phyloP scores from a whole-genome alignment of 2,888 invertebrate genomes.

The Blastobasis adustella region DNA sequence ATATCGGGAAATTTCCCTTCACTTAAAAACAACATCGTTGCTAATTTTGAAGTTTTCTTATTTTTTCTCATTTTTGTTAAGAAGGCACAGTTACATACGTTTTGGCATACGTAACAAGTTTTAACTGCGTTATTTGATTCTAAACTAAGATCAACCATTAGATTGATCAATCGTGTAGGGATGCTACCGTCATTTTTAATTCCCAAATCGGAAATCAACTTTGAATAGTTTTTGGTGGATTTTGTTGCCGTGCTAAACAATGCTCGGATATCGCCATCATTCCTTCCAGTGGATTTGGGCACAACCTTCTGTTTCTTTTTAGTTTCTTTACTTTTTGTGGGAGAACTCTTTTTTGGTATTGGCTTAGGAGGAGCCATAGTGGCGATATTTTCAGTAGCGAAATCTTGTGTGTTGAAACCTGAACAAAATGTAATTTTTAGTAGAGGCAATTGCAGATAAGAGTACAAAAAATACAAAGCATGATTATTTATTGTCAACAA shows the following conservation, averaged over 20 bases:
- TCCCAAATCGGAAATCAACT: constrained; percentile 52
- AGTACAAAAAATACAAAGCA: background rate
- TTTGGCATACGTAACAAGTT: constrained; percentile 59
- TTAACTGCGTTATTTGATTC: constrained; percentile 38
- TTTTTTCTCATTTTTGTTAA: constrained; percentile 27
- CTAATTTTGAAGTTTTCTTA: constrained; percentile 17
- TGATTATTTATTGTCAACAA: background rate
- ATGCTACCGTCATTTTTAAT: constrained; percentile 47
- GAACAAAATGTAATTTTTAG: background rate
- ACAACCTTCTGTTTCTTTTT: constrained; percentile 40
- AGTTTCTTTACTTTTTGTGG: constrained; percentile 28
- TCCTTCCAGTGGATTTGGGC: constrained; percentile 46
- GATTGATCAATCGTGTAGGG: constrained; percentile 47
- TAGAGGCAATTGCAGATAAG: background rate
- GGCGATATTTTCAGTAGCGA: constrained; percentile 23
- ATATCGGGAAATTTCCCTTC: constrained; percentile 43
- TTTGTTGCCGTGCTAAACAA: constrained; percentile 66
- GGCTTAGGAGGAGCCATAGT: constrained; percentile 24
- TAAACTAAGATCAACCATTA: constrained; percentile 62
- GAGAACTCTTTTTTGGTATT: constrained; percentile 11
- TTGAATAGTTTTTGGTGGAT: constrained; percentile 63
- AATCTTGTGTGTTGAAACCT: constrained; percentile 31
- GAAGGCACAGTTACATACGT: constrained; percentile 53
- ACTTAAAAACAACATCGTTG: constrained; percentile 21
- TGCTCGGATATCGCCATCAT: constrained; percentile 72